phyloP scores from a whole-genome alignment of 2,797 vertebrate genomes.

The Chiloscyllium punctatum region DNA sequence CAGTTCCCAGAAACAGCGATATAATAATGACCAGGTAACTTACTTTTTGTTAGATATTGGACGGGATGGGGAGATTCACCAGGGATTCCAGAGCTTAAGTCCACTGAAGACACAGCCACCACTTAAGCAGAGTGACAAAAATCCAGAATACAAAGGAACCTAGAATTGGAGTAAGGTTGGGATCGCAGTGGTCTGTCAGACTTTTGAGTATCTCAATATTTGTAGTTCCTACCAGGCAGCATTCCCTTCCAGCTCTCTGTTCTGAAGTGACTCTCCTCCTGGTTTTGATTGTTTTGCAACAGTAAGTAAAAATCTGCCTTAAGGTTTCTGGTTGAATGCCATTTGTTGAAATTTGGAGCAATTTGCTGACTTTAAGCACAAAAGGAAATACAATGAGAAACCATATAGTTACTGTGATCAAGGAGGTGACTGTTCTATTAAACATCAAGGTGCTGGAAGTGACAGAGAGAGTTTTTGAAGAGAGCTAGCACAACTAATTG shows the following conservation, averaged over 20 bases:
- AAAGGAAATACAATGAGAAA: not conserved
- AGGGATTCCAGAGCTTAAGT: not conserved
- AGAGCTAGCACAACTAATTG: conserved; percentile 46
- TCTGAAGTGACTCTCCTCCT: not conserved
- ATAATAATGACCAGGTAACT: too few relatives aligned
- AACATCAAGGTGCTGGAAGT: not conserved
- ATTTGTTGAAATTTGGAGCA: not conserved
- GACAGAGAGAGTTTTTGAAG: conserved; percentile 22
- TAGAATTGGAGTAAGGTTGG: not conserved
- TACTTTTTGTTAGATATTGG: too few relatives aligned
- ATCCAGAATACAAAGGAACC: not conserved
- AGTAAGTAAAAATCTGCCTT: not conserved
- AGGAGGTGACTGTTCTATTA: not conserved
- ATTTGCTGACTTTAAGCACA: not conserved
- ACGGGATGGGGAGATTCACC: not conserved
- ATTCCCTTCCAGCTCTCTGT: not conserved
- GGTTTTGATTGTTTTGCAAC: not conserved
- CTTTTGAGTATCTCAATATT: not conserved
- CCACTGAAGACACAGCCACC: not conserved
- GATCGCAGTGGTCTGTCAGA: too few relatives aligned
- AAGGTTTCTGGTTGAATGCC: not conserved
- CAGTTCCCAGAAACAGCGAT: too few relatives aligned
- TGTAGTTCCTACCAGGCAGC: not conserved
- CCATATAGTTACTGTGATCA: not conserved
- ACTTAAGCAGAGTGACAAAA: not conserved